phyloP scores from a whole-genome alignment of 2,888 invertebrate genomes.

The Ctenicera cuprea region DNA sequence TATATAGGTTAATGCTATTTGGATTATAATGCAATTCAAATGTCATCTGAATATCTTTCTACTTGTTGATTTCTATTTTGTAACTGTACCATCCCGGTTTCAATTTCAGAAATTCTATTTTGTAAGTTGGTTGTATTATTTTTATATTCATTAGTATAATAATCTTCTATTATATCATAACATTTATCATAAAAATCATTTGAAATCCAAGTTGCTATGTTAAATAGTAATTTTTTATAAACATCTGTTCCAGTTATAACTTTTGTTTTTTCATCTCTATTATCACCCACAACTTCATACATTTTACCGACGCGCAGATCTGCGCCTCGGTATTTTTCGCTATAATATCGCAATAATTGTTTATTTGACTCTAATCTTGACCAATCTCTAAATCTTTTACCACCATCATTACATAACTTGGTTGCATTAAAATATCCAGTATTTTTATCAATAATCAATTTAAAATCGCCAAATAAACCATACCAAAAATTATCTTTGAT shows the following conservation, averaged over 20 bases:
- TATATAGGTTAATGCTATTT: not conserved
- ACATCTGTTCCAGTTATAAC: not conserved
- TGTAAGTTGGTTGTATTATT: not conserved
- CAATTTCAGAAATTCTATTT: not conserved
- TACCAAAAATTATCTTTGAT: no score
- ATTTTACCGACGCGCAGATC: no score
- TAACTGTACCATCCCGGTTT: no score
- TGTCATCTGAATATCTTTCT: conserved; percentile 5
- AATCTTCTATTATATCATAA: not conserved
- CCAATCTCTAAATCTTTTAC: no score
- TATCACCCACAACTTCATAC: not conserved
- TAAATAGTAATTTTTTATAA: not conserved
- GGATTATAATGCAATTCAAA: not conserved
- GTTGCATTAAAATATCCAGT: no score
- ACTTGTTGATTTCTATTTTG: not conserved
- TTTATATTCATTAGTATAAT: not conserved
- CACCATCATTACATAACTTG: no score
- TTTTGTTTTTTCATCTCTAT: not conserved
- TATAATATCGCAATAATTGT: no score
- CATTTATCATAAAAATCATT: not conserved
- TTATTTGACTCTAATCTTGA: no score
- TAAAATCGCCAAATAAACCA: no score
- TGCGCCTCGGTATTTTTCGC: no score
- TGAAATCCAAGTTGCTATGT: not conserved
- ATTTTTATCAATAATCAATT: no score